Evolutionary conservation across 2,888 invertebrate species (phyloP).

Genomic region (Folsomia manolachei): DNA sequence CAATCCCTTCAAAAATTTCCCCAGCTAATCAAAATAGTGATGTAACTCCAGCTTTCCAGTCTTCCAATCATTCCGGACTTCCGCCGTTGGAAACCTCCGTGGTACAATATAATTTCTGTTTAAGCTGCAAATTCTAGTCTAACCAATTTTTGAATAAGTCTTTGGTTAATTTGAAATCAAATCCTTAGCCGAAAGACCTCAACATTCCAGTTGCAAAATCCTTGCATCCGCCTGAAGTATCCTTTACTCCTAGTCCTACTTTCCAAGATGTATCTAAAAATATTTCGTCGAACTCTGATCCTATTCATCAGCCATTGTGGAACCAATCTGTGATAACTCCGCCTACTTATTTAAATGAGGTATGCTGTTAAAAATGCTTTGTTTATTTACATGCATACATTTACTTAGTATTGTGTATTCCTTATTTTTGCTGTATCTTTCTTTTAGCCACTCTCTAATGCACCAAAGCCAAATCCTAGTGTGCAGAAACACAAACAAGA

Average conservation of each 20-base stretch:
- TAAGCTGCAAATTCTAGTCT: too few species aligned
- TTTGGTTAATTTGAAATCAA: too few species aligned
- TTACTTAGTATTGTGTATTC: too few species aligned
- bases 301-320: neutral
- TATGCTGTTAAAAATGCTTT: too few species aligned
- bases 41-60: neutral
- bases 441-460: neutral
- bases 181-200: neutral
- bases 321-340: constrained; percentile 11
- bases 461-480: neutral
- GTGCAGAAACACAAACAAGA: neutral
- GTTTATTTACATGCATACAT: neutral
- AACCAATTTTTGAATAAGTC: too few species aligned
- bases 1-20: too few species aligned
- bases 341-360: neutral
- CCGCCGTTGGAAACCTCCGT: neutral
- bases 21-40: neutral
- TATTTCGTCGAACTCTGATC: neutral
- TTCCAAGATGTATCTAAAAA: neutral
- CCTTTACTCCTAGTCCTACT: neutral
- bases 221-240: neutral
- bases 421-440: neutral
- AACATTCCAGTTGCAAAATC: neutral
- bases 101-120: too few species aligned
- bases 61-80: neutral